A percentile compares a stretch with the other conserved stretches of the same genome.
Conservation (phyloP, 1,140 invertebrate species). For the Lepidurus packardi region DNA sequence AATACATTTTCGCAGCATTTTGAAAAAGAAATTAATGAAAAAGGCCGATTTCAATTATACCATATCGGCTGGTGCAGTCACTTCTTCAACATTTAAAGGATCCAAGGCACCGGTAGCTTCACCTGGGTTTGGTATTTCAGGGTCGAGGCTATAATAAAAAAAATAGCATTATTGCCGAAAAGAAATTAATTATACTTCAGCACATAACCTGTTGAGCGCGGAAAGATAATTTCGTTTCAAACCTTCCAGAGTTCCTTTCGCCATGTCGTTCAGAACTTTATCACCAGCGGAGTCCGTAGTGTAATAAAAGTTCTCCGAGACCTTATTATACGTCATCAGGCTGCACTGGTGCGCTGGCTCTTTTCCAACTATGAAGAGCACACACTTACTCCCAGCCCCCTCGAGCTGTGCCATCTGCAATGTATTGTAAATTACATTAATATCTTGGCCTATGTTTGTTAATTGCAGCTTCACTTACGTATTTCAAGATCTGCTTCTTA, state of each 20-base stretch:
- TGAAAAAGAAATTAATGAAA: not conserved
- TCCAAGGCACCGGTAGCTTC: not conserved
- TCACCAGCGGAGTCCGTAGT: not conserved
- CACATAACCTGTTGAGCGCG: not conserved
- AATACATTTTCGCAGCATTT: not conserved
- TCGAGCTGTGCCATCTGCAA: not conserved
- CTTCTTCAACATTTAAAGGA: not conserved
- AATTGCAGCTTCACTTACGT: not conserved
- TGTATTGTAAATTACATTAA: not conserved
- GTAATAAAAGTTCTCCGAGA: not conserved
- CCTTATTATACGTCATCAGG: not conserved
- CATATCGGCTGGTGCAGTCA: not conserved
- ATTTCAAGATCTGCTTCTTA: not conserved
- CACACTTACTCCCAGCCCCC: constrained; percentile 2
- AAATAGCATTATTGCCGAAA: not conserved
- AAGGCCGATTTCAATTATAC: not conserved
- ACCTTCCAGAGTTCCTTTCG: not conserved
- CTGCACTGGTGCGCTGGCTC: not conserved
- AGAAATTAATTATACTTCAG: not conserved
- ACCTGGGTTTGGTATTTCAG: not conserved
- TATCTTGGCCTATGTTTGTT: not conserved
- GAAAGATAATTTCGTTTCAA: not conserved
- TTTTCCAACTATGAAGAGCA: not conserved
- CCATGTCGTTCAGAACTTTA: not conserved
- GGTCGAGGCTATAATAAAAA: not conserved